Evolutionary conservation across 2,888 invertebrate genomes (phyloP).

Genomic region (Silvanus unidentatus): DNA sequence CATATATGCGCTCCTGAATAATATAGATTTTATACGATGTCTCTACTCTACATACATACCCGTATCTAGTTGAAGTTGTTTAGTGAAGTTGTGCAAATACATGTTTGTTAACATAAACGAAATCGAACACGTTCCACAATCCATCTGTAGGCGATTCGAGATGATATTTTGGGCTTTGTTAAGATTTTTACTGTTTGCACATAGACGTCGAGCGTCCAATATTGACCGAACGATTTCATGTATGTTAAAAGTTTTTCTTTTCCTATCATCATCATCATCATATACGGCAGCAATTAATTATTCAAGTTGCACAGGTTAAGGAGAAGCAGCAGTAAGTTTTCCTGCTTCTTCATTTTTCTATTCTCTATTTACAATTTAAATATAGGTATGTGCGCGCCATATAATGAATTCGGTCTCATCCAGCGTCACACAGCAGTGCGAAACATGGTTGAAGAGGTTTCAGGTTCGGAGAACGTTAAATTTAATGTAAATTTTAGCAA

Average conservation of each 20-base stretch:
- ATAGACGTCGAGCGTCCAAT: too few relatives aligned
- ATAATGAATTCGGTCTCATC: conserved; percentile 13
- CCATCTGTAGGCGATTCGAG: conserved; percentile 1
- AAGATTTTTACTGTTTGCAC: too few relatives aligned
- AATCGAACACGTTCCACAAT: conserved; percentile 33
- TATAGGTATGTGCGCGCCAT: too few relatives aligned
- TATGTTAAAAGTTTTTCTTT: too few relatives aligned
- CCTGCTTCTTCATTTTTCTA: too few relatives aligned
- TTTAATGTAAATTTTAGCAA: conserved; percentile 36
- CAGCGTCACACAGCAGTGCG: not conserved
- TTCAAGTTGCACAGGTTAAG: too few relatives aligned
- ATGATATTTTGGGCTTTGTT: too few relatives aligned
- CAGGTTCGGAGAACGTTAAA: conserved; percentile 20
- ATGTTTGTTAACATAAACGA: conserved; percentile 37
- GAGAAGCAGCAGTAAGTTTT: too few relatives aligned
- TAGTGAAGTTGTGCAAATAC: conserved; percentile 32
- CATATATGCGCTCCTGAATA: conserved; percentile 34
- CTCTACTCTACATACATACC: not conserved
- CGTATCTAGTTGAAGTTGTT: conserved; percentile 34
- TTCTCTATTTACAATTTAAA: too few relatives aligned
- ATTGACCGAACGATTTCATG: too few relatives aligned
- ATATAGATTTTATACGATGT: conserved; percentile 18
- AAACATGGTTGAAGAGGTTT: conserved; percentile 16
- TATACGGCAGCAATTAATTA: too few relatives aligned
- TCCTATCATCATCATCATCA: too few relatives aligned